Evolutionary conservation across 2,888 invertebrate genomes (phyloP), one percentile per base, ranked within the genome.

Genomic region (Papilio elwesi): DNA sequence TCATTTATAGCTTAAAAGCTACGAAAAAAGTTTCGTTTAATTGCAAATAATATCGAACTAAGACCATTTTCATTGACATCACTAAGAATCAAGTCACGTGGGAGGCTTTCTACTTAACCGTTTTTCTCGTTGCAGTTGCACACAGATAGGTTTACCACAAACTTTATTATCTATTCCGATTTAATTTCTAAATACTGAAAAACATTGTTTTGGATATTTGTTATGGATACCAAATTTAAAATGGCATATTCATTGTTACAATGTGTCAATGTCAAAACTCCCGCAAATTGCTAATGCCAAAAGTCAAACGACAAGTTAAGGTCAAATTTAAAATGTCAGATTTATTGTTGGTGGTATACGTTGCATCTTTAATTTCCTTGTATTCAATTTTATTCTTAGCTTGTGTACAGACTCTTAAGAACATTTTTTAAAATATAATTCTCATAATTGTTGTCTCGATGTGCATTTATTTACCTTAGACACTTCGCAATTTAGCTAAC

Each of bases 81-180:
- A 71, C 71, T 71, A 67, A 67, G 10, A 52, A 16, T 15, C 6
- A 0, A 16, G 70, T 75, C 75, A 75, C 77, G 74, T 76, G 73
- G 69, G 53, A 59, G 73, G 74, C 75, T 77, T 77, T 75, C 77
- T 74, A 70, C 68, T 77, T 75, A 68, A 74, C 69, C 71, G 74
- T 74, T 69, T 57, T 65, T 73, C 73, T 73, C 55, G 15, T 8
- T 73, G 64, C 64, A 57, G 52, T 73, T 69, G 43, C 68, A 69
- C 64, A 51, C 51, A 13, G 26, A 38, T 65, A 36, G 64, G 68
- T 49, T 73, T 11, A 69, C 73, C 68, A 73, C 48, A 55, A 73
- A 57, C 16, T 15, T 68, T 13, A 55, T 16, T 55, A 13, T 59
- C 9, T 57, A 38, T 57, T 38, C 57, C 9, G 36, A 57, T 8